Percentiles rank a stretch among this genome's conserved stretches.
phyloP scores from a whole-genome alignment of 2,888 invertebrate genomes.

The Melieria omissa region DNA sequence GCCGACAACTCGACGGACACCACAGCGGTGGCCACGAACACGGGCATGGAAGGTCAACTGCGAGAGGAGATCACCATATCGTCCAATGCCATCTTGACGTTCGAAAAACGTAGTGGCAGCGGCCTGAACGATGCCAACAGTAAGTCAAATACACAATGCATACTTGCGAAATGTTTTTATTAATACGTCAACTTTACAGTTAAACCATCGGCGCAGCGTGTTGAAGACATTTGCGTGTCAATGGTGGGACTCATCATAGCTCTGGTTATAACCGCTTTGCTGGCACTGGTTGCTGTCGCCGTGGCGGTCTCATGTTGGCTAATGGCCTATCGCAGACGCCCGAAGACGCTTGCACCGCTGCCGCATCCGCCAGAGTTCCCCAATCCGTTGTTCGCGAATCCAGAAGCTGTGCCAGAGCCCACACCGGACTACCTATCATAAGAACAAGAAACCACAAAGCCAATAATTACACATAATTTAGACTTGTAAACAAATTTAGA shows the following conservation, averaged over 20 bases:
- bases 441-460: conserved; percentile 42
- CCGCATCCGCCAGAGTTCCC: conserved; percentile 97
- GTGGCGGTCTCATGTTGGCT: conserved; percentile 96
- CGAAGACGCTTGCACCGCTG: conserved; percentile 87
- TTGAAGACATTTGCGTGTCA: conserved; percentile 91
- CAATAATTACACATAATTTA: too few relatives aligned
- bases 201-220: conserved; percentile 69
- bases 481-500: too few relatives aligned
- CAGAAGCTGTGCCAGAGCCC: conserved; percentile 83
- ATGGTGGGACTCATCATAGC: conserved; percentile 94
- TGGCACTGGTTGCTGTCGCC: conserved; percentile 92
- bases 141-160: conserved; percentile 58
- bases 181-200: conserved; percentile 51
- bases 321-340: conserved; percentile 90
- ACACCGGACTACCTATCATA: conserved; percentile 82
- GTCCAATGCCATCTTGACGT: conserved; percentile 90
- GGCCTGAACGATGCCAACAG: conserved; percentile 84
- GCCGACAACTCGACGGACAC: conserved; percentile 64
- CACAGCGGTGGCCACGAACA: conserved; percentile 72
- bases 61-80: conserved; percentile 93
- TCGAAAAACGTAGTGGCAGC: conserved; percentile 83
- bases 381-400: conserved; percentile 89
- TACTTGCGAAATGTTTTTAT: not conserved
- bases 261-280: conserved; percentile 87
- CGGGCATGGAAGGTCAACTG: conserved; percentile 79